Evolutionary conservation across 2,797 vertebrate genomes (phyloP), one percentile per base, ranked within the genome.

Genomic region (Crocidura indochinensis): DNA sequence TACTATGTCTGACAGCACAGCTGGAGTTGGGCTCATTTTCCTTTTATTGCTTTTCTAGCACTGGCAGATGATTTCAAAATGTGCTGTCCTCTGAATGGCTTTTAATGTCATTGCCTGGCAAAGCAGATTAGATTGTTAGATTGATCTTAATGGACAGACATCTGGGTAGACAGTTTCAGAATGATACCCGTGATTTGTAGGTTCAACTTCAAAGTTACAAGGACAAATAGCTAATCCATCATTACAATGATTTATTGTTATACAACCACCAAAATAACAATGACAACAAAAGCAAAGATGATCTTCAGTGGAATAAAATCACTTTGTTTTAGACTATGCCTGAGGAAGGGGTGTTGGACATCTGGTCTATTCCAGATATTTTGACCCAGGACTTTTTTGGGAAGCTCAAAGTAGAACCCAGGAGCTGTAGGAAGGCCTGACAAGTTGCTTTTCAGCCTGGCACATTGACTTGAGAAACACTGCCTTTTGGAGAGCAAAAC

Each of bases 11-110:
- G 51, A 20, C 6, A 46, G 29, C 5, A 1, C 49, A 26, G 10
- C 76, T 49, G 24, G 44, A 6, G 20, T 0, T 3, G 29, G 15
- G 47, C 38, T 46, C 2, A 6, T 49, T 64, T 80, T 81, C 46
- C 82, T 76, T 84, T 80, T 53, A 22, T 64, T 91, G 31, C 11
- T 20, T 67, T 82, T 78, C 49, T 88, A n/a, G 22, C 1, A 72
- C n/a, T 24, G 78, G 29, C 71, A 31, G 60, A 15, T 31, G 51
- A 26, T 11, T 84, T 77, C 26, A 49, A 26, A 64, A 26, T 51
- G 46, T 6, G 1, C 27, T 73, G n/a, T 65, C 12, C 26, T 51
- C 72, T 29, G 31, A 91, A 74, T 47, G 73, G 12, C 76, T 85
- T 87, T 85, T 65, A 65, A 71, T 79, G 56, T 67, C 6, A 4